Conservation (phyloP, 2,888 invertebrate species). For the Anthophora plumipes region DNA sequence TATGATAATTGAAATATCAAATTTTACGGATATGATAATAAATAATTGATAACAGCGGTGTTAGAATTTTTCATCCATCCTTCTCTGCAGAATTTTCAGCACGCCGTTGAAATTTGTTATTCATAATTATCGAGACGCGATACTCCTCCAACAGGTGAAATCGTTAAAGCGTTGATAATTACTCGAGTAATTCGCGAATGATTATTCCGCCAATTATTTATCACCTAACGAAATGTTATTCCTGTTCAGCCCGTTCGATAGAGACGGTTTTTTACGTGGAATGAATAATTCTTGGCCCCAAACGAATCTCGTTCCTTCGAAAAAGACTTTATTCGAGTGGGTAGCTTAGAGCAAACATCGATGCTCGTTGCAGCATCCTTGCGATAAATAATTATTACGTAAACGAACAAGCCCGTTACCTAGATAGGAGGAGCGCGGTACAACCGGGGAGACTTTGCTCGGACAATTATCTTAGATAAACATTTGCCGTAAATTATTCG, state of each 20-base stretch:
- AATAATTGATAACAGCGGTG: no score
- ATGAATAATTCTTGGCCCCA: background rate
- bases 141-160: background rate
- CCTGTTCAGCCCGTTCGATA: no score
- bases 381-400: conserved; percentile 30
- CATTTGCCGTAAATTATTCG: conserved; percentile 29
- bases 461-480: conserved; percentile 39
- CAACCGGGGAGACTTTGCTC: conserved; percentile 1
- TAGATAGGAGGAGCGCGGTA: background rate
- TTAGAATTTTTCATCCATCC: no score
- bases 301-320: background rate
- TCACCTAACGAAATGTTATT: background rate
- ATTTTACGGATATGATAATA: no score
- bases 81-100: no score
- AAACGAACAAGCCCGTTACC: conserved; percentile 12
- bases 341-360: background rate
- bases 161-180: background rate
- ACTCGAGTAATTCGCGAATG: background rate
- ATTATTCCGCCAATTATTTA: background rate
- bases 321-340: background rate
- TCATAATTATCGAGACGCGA: no score
- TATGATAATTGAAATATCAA: no score
- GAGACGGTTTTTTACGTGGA: background rate
- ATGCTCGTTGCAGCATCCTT: background rate
- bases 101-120: no score